Evolutionary conservation across 53 echinoderm and acorn worm species (phyloP), one percentile per base, ranked within the genome.

Genomic region (Astropecten irregularis): DNA sequence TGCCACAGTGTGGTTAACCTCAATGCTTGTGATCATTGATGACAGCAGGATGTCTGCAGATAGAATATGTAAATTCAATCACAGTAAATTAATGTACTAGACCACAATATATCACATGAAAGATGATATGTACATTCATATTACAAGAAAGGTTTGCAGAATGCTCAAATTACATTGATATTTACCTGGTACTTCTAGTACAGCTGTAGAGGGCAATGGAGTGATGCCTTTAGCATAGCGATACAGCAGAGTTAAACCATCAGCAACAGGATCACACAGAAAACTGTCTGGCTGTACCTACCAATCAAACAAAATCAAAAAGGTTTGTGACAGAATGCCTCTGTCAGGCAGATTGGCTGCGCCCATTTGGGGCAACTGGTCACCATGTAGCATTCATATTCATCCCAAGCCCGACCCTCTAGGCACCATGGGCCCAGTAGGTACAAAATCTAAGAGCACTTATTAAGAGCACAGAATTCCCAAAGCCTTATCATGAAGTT

Each of bases 1-100:
- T 15, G 83, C 91, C 15, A 94, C 56, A 37, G 95, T 95, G 31
- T 95, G 71, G 27, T 83, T 76, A 18, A 14, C 20, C 51, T 70
- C 90, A 40, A 62, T 90, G 14, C 34, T 85, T 49, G 76, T 76
- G 40, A 53, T 85, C 38, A 85, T 76, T 15, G 86, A 85, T 4
- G 86, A 74, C 65, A 76, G 64, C 27, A 69, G 32, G 27, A 66
- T 62, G 9, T 18, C 67, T 66, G 66, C 33, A 10, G 68, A 25
- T 22, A 8, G 42, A 42, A 6, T 11, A 42, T 8, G 6, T 42
- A 11, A 6, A 42, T 6, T 6, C 6, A 42, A 6, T 42, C 11
- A 8, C 20, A 27, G 20, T 3, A 32, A 32, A 33, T 31, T 16
- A 48, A 9, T n/a, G 20, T 30, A 44, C 22, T 8, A 64, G 11